Evolutionary conservation across 2,113 vertebrate genomes (phyloP).

Genomic region (Pseudorasbora parva): DNA sequence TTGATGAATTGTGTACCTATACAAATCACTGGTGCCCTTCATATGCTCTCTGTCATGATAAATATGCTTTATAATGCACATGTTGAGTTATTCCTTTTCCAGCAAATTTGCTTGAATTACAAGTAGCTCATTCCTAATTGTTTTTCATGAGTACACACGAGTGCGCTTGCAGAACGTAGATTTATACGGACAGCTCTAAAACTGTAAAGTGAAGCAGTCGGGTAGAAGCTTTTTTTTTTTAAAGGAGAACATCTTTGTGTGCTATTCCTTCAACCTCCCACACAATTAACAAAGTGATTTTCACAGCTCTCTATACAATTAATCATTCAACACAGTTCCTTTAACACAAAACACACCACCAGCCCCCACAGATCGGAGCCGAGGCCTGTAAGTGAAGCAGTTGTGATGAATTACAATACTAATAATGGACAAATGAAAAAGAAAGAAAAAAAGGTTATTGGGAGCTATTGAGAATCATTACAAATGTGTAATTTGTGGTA

Average conservation of each 20-base stretch:
- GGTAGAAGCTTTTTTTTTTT: constrained; percentile 13
- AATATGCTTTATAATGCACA: constrained; percentile 51
- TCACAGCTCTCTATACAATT: constrained; percentile 50
- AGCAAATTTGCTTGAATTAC: constrained; percentile 52
- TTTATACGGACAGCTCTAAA: constrained; percentile 41
- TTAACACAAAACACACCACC: constrained; percentile 23
- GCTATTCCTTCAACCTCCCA: constrained; percentile 48
- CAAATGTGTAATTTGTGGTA: too few species aligned
- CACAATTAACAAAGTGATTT: constrained; percentile 57
- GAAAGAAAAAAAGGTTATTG: not conserved
- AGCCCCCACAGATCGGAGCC: constrained; percentile 1
- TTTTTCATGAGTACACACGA: constrained; percentile 48
- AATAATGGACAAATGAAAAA: not conserved
- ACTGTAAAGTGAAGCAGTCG: constrained; percentile 19
- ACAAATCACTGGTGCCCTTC: constrained; percentile 43
- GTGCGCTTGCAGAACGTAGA: not conserved
- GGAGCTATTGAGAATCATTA: not conserved
- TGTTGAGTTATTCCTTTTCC: constrained; percentile 47
- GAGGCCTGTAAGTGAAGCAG: not conserved
- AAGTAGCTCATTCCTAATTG: constrained; percentile 64
- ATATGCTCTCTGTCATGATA: constrained; percentile 55
- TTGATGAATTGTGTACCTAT: constrained; percentile 63
- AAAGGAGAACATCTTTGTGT: not conserved
- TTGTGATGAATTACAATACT: not conserved
- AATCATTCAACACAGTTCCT: constrained; percentile 29